A percentile compares a stretch with the other conserved stretches of the same genome.
These are phyloP conservation scores for Percopsis omiscomaycus DNA, from an alignment of 2,797 vertebrate species.

Conservation along the genomic window DNA sequence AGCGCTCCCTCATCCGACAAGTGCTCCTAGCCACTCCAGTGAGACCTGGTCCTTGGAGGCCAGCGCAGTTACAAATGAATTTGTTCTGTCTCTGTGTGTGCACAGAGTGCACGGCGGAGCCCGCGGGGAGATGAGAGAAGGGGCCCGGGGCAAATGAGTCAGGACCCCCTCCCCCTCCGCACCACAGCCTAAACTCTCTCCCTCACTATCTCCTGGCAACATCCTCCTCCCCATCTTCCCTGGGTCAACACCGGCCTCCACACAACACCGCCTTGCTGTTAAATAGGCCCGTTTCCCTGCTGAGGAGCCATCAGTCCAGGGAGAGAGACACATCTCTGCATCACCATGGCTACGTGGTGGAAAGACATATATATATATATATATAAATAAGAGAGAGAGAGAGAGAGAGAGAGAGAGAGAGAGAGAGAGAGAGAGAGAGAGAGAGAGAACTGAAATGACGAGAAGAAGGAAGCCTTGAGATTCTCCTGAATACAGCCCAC, in stretches of 20 bases:
- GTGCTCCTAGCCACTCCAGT: no score
- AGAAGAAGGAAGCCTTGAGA: neutral
- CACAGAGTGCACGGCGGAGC: constrained; percentile 58
- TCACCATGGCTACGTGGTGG: constrained; percentile 64
- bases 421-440: neutral
- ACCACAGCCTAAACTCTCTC: no score
- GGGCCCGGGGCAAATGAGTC: constrained; percentile 68
- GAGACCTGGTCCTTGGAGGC: constrained; percentile 69
- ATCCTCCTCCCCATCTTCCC: no score
- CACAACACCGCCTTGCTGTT: no score
- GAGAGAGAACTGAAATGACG: neutral
- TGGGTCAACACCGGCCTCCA: no score
- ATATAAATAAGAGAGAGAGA: neutral
- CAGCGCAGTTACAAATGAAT: constrained; percentile 69
- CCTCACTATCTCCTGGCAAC: no score
- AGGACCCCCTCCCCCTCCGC: constrained; percentile 46
- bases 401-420: neutral
- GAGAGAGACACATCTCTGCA: constrained; percentile 36
- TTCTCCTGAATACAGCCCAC: constrained; percentile 32
- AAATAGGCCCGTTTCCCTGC: no score
- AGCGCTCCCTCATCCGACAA: no score
- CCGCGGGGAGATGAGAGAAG: constrained; percentile 47
- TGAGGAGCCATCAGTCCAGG: no score
- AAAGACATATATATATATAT: constrained; percentile 12
- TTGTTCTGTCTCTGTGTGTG: constrained; percentile 52